Evolutionary conservation across 2,113 vertebrate genomes (phyloP).

Genomic region (Neotragus moschatus): DNA sequence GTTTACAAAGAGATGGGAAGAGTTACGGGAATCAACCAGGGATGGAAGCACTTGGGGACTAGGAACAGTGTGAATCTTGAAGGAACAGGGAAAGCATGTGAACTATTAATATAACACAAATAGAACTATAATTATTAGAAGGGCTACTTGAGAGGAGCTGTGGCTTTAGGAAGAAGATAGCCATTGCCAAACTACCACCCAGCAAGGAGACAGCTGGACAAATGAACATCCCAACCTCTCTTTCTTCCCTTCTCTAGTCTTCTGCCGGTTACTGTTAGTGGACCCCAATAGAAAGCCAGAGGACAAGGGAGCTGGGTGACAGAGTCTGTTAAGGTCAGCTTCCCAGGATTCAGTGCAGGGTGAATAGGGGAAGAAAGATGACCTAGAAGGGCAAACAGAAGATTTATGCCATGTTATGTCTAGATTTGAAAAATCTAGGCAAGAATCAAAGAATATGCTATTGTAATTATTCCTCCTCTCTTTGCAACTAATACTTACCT

Average conservation of each 20-base stretch:
- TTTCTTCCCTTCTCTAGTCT: background rate
- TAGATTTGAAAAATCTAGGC: background rate
- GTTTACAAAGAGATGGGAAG: background rate
- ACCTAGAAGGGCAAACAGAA: background rate
- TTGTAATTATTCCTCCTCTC: background rate
- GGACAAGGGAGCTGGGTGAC: background rate
- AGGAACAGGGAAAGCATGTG: background rate
- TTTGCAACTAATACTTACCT: slow-evolving; percentile 1
- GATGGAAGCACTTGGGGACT: background rate
- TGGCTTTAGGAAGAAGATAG: background rate
- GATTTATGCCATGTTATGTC: background rate
- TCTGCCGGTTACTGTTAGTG: background rate
- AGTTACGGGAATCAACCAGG: background rate
- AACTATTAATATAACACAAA: background rate
- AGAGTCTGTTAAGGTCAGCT: background rate
- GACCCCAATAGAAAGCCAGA: background rate
- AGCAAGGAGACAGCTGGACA: background rate
- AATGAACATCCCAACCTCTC: background rate
- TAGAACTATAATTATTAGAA: background rate
- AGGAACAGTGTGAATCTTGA: background rate
- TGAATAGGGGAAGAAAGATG: background rate
- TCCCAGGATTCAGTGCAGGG: background rate
- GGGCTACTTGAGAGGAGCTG: background rate
- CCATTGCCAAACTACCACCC: background rate
- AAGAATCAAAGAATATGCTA: background rate